phyloP scores from a whole-genome alignment of 2,888 invertebrate species.

The Pterostichus madidus region DNA sequence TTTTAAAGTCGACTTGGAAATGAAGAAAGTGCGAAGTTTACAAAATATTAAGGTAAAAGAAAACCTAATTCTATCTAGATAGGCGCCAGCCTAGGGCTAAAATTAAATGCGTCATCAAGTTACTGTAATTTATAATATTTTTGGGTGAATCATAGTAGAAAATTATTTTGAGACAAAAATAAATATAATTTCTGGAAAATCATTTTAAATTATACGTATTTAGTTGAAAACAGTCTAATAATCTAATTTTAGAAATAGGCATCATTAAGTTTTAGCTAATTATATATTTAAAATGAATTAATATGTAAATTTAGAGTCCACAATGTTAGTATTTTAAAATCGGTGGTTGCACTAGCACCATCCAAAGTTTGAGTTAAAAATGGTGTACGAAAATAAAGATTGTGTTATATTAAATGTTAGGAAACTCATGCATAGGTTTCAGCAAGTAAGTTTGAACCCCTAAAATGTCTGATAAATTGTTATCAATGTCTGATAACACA shows the following conservation, averaged over 20 bases:
- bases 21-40: constrained; percentile 8
- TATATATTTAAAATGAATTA: constrained; percentile 17
- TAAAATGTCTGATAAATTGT: no score
- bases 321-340: not conserved
- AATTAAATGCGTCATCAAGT: no score
- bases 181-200: not conserved
- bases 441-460: constrained; percentile 15
- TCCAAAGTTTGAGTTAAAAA: not conserved
- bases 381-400: constrained; percentile 16
- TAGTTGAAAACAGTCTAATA: not conserved
- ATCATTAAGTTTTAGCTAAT: constrained; percentile 21
- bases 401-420: constrained; percentile 13
- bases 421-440: constrained; percentile 1
- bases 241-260: constrained; percentile 19
- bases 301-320: not conserved
- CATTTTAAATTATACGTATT: not conserved
- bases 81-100: no score
- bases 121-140: no score
- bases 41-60: constrained; percentile 10
- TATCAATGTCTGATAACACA: no score
- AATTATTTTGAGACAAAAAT: not conserved
- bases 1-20: not conserved
- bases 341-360: not conserved
- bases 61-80: no score
- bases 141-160: no score